Evolutionary conservation across 1,140 invertebrate genomes (phyloP), one percentile per base, ranked within the genome.

Genomic region (Lasioglossum albipes): DNA sequence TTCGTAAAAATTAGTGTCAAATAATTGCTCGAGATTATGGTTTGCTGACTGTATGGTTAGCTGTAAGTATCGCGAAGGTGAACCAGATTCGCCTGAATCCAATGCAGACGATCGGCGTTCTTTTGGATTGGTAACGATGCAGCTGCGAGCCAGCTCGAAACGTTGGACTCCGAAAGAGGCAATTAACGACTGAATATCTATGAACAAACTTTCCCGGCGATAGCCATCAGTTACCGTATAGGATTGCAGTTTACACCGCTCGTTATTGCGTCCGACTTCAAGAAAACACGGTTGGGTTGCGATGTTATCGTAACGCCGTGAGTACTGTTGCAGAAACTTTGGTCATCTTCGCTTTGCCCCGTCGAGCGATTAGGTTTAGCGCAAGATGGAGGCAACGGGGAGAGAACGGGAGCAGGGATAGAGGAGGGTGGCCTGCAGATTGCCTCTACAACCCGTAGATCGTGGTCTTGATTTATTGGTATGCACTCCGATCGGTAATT

Each of bases 271-370:
- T 62, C 73, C 22, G 73, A 80, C 54, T 80, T 66, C 41, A 75
- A 80, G 79, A 80, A 80, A 80, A 78, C 75, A 78, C 45, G 69
- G 62, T 45, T 36, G 41, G 54, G 65, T 6, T 52, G 13, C 61
- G 74, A 79, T 80, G 75, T 61, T 87, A 87, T 87, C 85, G 79
- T n/a, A 69, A 68, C 68, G 71, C 71, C 71, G 71, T 66, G 84
- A 87, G 86, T 72, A 71, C 81, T 74, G 78, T 81, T 86, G 73
- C 84, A 22, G 74, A 87, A 87, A 87, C 85, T 87, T 87, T 83
- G 78, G 78, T 81, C 83, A 87, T 87, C 75, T 83, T 87, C 84
- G 82, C 81, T 71, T 75, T 76, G 61, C 52, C 66, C 49, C 54
- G 52, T 18, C 66, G 79, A 67, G 62, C 74, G 81, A 77, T 86